Base-by-base conservation (phyloP, 2,113 vertebrate genomes). In the Cyrtonyx montezumae region DNA sequence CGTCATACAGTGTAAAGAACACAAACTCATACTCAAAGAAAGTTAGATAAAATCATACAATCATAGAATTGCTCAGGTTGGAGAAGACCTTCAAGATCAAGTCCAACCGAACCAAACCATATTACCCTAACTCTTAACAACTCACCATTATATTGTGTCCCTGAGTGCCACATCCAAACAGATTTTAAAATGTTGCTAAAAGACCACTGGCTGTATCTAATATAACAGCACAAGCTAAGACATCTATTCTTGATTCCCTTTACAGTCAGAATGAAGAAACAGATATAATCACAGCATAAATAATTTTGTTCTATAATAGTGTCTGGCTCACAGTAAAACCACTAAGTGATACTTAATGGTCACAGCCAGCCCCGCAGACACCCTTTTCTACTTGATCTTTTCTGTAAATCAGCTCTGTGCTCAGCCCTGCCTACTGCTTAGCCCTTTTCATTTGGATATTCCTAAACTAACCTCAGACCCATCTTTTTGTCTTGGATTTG, bases 301-400 rank as follows among this genome's bases (percentile, higher is more conserved):
- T 34, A 0, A 19, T 21, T n/a, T 2, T 0, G 74, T 63, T 71
- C 25, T 75, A 36, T 51, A 69, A 32, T 14, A 51, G 6, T 11
- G 10, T 32, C 20, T 51, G 48, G 16, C 20, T 49, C 26, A 68
- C 26, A 88, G 32, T 45, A 20, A 13, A 75, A 30, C 22, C 26
- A 70, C 11, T 56, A 19, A 30, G 17, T 19, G 30, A 32, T 18
- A 32, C 17, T 19, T 34, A 76, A 12, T 32, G 11, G 19, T 16
- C 9, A 5, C 22, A 68, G 1, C 11, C 19, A 59, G 43, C 25
- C 25, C 26, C 17, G 5, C 11, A 13, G 26, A 5, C 18, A 3
- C 34, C 28, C 45, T 71, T 46, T 5, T 16, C 5, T 83, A 3
- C 28, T 8, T 42, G 9, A 36, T 16, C 16, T 53, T 3, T 32